Evolutionary conservation across 2,797 vertebrate species (phyloP), one percentile per base, ranked within the genome.

Genomic region (Naso thynnoides): DNA sequence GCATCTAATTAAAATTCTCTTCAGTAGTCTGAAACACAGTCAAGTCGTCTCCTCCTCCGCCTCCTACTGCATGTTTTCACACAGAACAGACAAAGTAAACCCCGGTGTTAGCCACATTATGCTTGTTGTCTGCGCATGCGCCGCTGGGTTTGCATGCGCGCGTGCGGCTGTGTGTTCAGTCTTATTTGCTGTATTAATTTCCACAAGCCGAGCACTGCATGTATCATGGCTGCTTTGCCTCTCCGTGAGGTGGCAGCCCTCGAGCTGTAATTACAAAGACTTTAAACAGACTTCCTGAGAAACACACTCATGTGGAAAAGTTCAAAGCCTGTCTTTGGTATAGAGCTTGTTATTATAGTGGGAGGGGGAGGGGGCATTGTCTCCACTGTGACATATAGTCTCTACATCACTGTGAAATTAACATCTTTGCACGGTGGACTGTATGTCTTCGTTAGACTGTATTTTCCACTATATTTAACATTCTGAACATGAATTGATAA

Each of bases 261-360:
- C 33, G 39, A 88, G 92, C 91, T 87, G 86, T 90, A 90, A 93
- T 92, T 93, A 92, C 82, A 84, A 79, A 84, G 85, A 90, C 87
- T 88, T 89, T 82, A 87, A 92, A 89, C 60, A 80, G 82, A 79
- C 89, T 91, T 91, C 85, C 84, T 87, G 83, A 89, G 86, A 88
- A 90, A 86, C 63, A 73, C 79, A 80, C 69, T 89, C 41, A 26
- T 75, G 81, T 81, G 84, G 82, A 87, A 86, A 86, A 83, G 89
- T 90, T 93, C 86, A 91, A 92, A 92, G 84, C 50, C 61, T 73
- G 80, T 76, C 16, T 33, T 64, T 54, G 69, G 70, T 79, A 29
- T 49, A 49, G 66, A 58, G 68, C 73, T 87, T 23, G 44, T 80
- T 86, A 41, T 69, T 63, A 36, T 21, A 26, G 36, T n/a, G 58